Conservation (phyloP, 1,140 invertebrate genomes). For the Bombus huntii region DNA sequence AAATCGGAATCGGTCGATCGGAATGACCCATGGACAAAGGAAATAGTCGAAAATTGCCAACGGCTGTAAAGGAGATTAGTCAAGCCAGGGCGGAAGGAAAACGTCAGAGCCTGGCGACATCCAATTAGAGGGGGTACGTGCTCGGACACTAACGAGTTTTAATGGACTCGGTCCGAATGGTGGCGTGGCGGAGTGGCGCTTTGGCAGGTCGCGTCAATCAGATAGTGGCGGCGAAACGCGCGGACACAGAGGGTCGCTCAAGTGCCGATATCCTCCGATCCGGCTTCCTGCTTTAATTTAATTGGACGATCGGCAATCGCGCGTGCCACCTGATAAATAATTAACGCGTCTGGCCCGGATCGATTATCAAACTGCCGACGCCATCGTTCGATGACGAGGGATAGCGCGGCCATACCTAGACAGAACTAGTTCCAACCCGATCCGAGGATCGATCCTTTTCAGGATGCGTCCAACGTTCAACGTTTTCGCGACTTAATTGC, state of each 20-base stretch:
- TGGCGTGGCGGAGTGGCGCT: conserved; percentile 52
- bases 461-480: no score
- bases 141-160: conserved; percentile 64
- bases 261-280: conserved; percentile 68
- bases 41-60: background rate
- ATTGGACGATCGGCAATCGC: conserved; percentile 73
- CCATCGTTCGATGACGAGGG: conserved; percentile 18
- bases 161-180: conserved; percentile 65
- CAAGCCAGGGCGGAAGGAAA: background rate
- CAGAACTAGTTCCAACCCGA: background rate
- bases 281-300: conserved; percentile 73
- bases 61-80: conserved; percentile 9
- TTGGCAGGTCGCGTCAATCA: conserved; percentile 70
- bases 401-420: background rate
- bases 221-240: conserved; percentile 64
- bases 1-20: no score
- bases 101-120: conserved; percentile 14
- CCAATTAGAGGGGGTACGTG: conserved; percentile 65
- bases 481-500: conserved; percentile 12
- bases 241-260: conserved; percentile 62
- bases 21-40: background rate
- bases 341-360: conserved; percentile 71
- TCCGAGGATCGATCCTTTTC: conserved; percentile 11
- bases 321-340: conserved; percentile 74
- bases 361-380: conserved; percentile 65